Base-by-base conservation (phyloP, 1,140 invertebrate species). In the Neocloeon triangulifer region DNA sequence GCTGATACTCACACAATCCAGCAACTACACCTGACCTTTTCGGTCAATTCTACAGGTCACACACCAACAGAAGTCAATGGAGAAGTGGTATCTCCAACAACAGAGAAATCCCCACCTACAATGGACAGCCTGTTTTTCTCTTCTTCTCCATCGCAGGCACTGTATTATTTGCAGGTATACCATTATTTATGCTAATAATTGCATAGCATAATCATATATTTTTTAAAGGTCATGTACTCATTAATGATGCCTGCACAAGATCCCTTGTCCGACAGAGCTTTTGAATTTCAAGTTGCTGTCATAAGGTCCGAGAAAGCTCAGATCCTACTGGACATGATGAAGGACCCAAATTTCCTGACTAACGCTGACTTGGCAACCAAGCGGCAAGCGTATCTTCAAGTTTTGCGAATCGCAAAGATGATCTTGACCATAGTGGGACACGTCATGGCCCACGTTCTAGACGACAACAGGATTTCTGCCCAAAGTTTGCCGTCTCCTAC, bases 221-320 rank as follows among this genome's bases (percentile, higher is more conserved):
- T 23, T 21, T 37, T 55, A n/a, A 53, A 89, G 68, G 84, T 91
- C 26, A 54, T 88, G 28, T 91, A 95, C 50, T 73, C 81, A 28
- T 60, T 94, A 44, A 55, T 96, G 21, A 88, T 96, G 72, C 89
- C 89, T 10, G 81, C 86, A 7, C 51, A 73, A 17, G 81, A 86
- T 42, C 72, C 77, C 3, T 59, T 74, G 38, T 66, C 76, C 1
- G 81, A 91, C 22, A 72, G 75, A 41, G 71, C 81, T 19, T 71
- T 76, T 44, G 73, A 78, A 47, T 81, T 91, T 55, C 85, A 92
- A 53, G 69, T 73, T 36, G 77, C 79, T 46, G 92, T 92, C 51
- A 71, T 91, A 29, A 73, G 69, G 43, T 84, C 79, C 43, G 76
- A 77, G 3, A 76, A 81, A 43, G 76, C 79, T 8, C 65, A 71